Evolutionary conservation across 2,113 vertebrate species (phyloP), one percentile per base, ranked within the genome.

Genomic region (Calyptommatus sinebrachiatus): DNA sequence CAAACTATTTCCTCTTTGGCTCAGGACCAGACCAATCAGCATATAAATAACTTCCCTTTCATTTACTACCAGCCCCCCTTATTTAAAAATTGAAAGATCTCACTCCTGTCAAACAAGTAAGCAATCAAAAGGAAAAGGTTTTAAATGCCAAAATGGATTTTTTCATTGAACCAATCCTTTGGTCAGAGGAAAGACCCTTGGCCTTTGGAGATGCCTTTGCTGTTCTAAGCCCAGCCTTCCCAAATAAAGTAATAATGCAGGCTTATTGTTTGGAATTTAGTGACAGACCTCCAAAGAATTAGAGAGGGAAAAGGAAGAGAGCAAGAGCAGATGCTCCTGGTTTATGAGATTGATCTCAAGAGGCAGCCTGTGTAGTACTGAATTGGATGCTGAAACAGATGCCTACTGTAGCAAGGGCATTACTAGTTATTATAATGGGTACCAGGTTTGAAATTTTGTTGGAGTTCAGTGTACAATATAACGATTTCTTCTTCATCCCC

Each of bases 241-340:
- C 88, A 80, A 12, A 88, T 84, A 41, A 89, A 91, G 78, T 79
- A 89, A 87, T 92, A 89, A 92, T 90, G 77, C 72, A 86, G 89
- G 88, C 75, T 85, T 84, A 90, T 75, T 48, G 83, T 91, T 90
- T 87, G 80, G 93, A 92, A 89, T 91, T 86, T 87, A 91, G 90
- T 85, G 90, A 92, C 84, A 86, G 0, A 1, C 80, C 86, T 90
- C 79, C 83, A 83, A 89, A 93, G 89, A 91, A 87, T 82, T 81
- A 86, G 78, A 85, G 22, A 88, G 90, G 86, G 84, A 89, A 65
- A 90, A 72, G 28, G 79, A 63, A 78, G 89, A 82, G 83, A 90
- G 83, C 88, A 85, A 68, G 45, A 91, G 84, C 94, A 94, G 92
- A 89, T 94, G 93, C 82, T 90, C 84, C 75, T 86, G 90, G 53